Evolutionary conservation across 92 coral and sea anemone species (phyloP), one percentile per base, ranked within the genome.

Genomic region (Palythoa caribaeorum): DNA sequence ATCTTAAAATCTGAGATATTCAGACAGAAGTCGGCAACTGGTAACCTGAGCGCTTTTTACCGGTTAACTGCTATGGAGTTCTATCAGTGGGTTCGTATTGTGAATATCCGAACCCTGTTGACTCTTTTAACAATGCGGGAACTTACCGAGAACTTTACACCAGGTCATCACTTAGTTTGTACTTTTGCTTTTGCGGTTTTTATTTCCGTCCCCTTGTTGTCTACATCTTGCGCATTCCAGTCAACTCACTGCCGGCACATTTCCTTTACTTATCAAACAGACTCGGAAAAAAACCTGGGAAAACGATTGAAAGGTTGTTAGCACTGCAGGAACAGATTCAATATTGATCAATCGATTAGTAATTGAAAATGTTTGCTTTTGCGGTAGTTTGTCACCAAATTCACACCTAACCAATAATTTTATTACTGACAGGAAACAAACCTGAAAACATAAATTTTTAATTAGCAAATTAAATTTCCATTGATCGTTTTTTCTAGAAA

Each of bases 331-430:
- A 80, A 80, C 15, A 60, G 54, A 20, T 6, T 8, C 40, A 68
- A 10, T 19, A 19, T 70, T 70, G 47, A 9, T 68, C 57, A 20
- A 69, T 81, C 62, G 59, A 69, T 68, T 66, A 55, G 15, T 81
- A 81, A 81, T 81, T 81, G 75, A 62, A 80, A 80, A 65, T 68
- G 38, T 47, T 81, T 81, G 75, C 74, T 65, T 63, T 63, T 65
- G 85, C 13, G 85, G 85, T 80, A 5, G 38, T 19, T 81, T 81
- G 57, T 65, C 86, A 66, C 60, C 86, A 65, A 65, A 81, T 63
- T 81, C 47, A 36, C 86, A 15, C 76, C 12, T 28, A 28, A 77
- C 38, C 35, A 77, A 77, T 77, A 54, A 77, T 20, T 69, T 19
- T 40, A 66, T 65, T 37, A 21, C 35, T 81, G 74, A 47, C 86